Base-by-base conservation (phyloP, 2,797 vertebrate species). In the Dipus sagitta region DNA sequence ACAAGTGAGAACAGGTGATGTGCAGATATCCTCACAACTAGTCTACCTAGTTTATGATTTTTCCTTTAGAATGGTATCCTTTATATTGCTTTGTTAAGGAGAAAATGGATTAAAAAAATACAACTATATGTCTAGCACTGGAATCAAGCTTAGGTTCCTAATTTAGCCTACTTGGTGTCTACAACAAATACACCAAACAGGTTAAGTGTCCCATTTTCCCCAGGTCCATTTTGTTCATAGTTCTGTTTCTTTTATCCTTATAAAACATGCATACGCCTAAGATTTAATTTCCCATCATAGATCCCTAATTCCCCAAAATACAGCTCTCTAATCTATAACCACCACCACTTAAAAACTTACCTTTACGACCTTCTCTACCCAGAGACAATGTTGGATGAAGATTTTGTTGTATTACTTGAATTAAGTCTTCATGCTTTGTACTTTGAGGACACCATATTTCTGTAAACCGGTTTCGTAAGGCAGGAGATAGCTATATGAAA, bases 361-460 rank as follows among this genome's bases (percentile, higher is more conserved):
- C 98, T 98, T 98, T 94, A 76, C 84, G 86, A 89, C 98, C 97
- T 64, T 97, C 79, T 94, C 97, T 97, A 88, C 97, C 96, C 17
- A 99, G 96, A 18, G 98, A 98, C 79, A 99, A 98, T 30, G 98
- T 98, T 14, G 99, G 96, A 86, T 96, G 97, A 95, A 99, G 98
- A 98, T 99, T 99, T 98, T 99, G 99, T 82, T 98, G 99, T 87
- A 99, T 98, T 91, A 99, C 99, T 97, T 99, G 98, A 82, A 99
- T 96, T 97, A 99, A 98, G 98, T 99, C 99, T 52, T 98, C 96
- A 26, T 98, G 98, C 79, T 96, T 98, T 96, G 99, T 99, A 96
- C 97, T 99, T 95, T 99, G 99, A 18, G 99, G 99, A 96, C 99
- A 99, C 99, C 99, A 99, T 98, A 99, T 99, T 98, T 99, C 99